Evolutionary conservation across 2,888 invertebrate species (phyloP), one percentile per base, ranked within the genome.

Genomic region (Campoplex nolae): DNA sequence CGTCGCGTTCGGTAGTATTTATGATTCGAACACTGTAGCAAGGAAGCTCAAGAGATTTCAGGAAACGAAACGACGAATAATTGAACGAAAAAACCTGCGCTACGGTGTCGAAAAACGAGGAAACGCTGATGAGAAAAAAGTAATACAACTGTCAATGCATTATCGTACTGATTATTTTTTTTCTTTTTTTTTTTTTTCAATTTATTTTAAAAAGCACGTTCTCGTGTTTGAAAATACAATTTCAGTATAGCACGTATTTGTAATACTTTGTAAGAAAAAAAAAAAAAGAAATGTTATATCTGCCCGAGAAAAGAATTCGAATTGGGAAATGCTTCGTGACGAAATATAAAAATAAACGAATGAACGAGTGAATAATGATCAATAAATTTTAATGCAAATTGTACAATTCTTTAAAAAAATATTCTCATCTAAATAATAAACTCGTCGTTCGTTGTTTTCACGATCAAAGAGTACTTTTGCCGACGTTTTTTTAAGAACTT

Each of bases 401-500:
- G 6, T 2, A 51, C 18, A 51, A 51, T 18, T 7, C 18, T n/a
- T 51, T n/a, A 3, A 51, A 51, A 51, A 18, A 58, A 58, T 58
- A 28, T 3, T 2, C 28, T 3, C 11, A 11, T 6, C 13, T 32
- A 62, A 62, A 62, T 62, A 32, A 62, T 62, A 62, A 38, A 32
- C 4, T 42, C 18, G 42, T 18, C 16, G 58, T 23, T 18, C 32
- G n/a, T 76, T 2, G 48, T 71, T 71, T 48, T 71, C 62, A 42
- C 65, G 65, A 81, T 81, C 65, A 74, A 23, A 81, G 74, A 74
- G 65, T 62, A 42, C 42, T 62, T 83, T 56, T 71, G 54, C 78
- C 45, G 71, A 65, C 18, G 48, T 32, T 32, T 35, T 82, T 62
- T 23, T 23, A 23, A 23, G 73, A 86, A 85, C 86, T 85, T 82